phyloP scores from a whole-genome alignment of 2,113 vertebrate species.

The Rhinogobius similis region DNA sequence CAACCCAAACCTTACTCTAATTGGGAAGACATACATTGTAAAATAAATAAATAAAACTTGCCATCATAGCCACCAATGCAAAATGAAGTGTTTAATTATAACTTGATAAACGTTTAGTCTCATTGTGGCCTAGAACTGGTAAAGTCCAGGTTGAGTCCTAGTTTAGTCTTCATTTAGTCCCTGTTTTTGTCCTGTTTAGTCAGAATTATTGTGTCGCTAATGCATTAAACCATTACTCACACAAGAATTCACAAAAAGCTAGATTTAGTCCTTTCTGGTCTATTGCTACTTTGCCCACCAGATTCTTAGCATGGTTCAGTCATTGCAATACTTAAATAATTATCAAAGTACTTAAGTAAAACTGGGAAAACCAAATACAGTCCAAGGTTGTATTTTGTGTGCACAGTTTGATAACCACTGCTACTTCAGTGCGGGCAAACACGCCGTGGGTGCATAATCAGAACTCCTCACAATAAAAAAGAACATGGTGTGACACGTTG shows the following conservation, averaged over 20 bases:
- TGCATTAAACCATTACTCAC: no score
- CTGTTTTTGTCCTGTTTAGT: no score
- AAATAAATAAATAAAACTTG: no score
- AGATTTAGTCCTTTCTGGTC: not conserved
- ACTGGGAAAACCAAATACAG: not conserved
- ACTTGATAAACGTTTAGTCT: no score
- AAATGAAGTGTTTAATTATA: no score
- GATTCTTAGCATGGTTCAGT: not conserved
- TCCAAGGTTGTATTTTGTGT: not conserved
- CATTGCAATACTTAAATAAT: not conserved
- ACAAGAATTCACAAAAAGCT: not conserved
- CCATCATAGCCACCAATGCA: no score
- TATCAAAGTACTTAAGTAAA: not conserved
- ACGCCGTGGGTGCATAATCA: not conserved
- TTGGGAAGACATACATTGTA: no score
- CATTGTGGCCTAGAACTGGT: no score
- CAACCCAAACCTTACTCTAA: no score
- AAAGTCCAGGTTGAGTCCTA: no score
- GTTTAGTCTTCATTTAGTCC: no score
- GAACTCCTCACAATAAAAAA: conserved; percentile 29
- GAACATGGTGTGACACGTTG: conserved; percentile 37
- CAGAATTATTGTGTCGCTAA: no score
- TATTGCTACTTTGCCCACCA: not conserved
- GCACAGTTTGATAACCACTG: not conserved
- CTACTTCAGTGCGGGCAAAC: not conserved